Conservation (phyloP, 1,140 invertebrate genomes). For the Drosophila pruinosa region DNA sequence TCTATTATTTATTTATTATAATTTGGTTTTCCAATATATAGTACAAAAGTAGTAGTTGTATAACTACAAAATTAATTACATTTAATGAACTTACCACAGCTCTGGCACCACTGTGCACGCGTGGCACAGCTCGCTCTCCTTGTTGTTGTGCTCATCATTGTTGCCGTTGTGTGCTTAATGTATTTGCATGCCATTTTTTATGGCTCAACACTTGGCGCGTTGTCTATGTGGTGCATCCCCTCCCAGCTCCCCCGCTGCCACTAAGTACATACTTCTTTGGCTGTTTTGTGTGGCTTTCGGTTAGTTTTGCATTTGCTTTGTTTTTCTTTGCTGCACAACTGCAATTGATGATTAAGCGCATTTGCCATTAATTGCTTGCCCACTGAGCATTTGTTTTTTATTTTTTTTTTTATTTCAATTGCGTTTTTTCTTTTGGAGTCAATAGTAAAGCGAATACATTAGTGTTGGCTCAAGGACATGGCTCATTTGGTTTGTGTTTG, state of each 20-base stretch:
- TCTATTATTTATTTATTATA: too few relatives aligned
- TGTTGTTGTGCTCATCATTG: slow-evolving; percentile 21
- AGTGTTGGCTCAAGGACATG: slow-evolving; percentile 48
- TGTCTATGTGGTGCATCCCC: slow-evolving; percentile 24
- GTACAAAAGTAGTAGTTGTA: too few relatives aligned
- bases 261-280: not conserved
- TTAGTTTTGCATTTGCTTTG: slow-evolving; percentile 32
- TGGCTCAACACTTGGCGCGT: slow-evolving; percentile 40
- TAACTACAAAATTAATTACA: not conserved
- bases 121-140: not conserved
- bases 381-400: slow-evolving; percentile 13
- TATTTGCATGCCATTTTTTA: slow-evolving; percentile 62
- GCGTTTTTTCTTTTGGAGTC: not conserved
- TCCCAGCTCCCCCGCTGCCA: not conserved
- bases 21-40: too few relatives aligned
- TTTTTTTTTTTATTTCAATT: not conserved
- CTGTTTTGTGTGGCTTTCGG: slow-evolving; percentile 23
- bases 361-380: slow-evolving; percentile 53
- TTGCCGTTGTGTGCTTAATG: slow-evolving; percentile 28
- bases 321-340: slow-evolving; percentile 19
- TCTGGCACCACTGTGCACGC: slow-evolving; percentile 28
- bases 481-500: slow-evolving; percentile 7
- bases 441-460: slow-evolving; percentile 37
- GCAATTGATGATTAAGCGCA: slow-evolving; percentile 64
- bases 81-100: not conserved